A percentile compares a stretch with the other conserved stretches of the same genome.
These are phyloP conservation scores for Peromyscus nudipes DNA, from an alignment of 2,797 vertebrate genomes.

Conservation along the genomic window DNA sequence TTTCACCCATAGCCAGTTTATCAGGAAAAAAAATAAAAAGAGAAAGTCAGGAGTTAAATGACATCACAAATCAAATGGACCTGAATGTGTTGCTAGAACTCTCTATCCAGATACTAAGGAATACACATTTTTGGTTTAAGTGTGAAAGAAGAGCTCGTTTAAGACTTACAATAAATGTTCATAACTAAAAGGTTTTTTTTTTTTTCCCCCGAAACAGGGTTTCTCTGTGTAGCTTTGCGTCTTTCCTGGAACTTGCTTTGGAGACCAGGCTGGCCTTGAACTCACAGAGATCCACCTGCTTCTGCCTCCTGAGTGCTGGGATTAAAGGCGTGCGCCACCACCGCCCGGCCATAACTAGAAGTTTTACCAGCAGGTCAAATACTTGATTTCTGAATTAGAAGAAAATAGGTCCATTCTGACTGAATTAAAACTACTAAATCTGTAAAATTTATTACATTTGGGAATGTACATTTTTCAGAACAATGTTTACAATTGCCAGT, in stretches of 20 bases:
- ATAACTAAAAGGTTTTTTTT: background rate
- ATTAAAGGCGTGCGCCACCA: no score
- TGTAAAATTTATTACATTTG: background rate
- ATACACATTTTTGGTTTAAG: background rate
- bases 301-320: no score
- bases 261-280: no score
- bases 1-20: background rate
- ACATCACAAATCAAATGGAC: background rate
- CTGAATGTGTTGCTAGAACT: background rate
- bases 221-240: no score
- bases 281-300: no score
- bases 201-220: no score
- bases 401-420: background rate
- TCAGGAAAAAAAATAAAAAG: background rate
- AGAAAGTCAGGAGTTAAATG: background rate
- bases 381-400: background rate
- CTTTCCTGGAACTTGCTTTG: no score
- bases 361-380: background rate
- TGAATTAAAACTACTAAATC: background rate
- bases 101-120: background rate
- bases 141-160: background rate
- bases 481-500: background rate
- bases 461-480: background rate
- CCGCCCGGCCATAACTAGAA: background rate
- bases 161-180: background rate